These are phyloP conservation scores for Mirza zaza DNA, from an alignment of 2,113 vertebrate genomes.

Conservation along the genomic window DNA sequence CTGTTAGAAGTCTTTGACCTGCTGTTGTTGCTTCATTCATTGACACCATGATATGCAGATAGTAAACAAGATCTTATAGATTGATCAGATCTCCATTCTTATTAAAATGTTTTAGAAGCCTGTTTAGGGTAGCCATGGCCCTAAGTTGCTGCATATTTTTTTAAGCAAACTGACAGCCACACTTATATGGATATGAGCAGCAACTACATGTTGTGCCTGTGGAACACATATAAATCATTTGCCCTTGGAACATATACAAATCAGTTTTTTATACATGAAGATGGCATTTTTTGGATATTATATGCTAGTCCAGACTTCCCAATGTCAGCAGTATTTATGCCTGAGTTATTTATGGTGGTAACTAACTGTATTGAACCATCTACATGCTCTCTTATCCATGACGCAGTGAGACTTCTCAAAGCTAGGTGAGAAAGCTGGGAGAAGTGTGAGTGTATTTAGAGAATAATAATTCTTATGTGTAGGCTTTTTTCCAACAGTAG, in stretches of 20 bases:
- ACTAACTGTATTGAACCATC: background rate
- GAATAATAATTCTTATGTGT: background rate
- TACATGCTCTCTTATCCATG: background rate
- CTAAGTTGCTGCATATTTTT: background rate
- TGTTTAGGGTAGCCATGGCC: background rate
- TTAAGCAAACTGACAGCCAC: background rate
- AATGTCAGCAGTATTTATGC: background rate
- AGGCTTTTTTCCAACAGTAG: background rate
- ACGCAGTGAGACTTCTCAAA: background rate
- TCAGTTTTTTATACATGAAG: conserved; percentile 32
- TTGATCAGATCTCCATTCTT: background rate
- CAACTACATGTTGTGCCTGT: background rate
- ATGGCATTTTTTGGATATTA: background rate
- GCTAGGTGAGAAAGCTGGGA: background rate
- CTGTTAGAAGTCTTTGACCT: background rate
- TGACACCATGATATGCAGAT: background rate
- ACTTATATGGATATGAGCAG: rapidly evolving
- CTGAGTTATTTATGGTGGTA: conserved; percentile 20
- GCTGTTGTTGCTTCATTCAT: background rate
- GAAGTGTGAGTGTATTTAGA: background rate
- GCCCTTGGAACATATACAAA: background rate
- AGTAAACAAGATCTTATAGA: background rate
- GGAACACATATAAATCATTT: background rate
- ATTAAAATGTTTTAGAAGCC: background rate
- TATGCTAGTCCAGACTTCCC: background rate